Evolutionary conservation across 2,113 vertebrate genomes (phyloP).

Genomic region (Amia ocellicauda): DNA sequence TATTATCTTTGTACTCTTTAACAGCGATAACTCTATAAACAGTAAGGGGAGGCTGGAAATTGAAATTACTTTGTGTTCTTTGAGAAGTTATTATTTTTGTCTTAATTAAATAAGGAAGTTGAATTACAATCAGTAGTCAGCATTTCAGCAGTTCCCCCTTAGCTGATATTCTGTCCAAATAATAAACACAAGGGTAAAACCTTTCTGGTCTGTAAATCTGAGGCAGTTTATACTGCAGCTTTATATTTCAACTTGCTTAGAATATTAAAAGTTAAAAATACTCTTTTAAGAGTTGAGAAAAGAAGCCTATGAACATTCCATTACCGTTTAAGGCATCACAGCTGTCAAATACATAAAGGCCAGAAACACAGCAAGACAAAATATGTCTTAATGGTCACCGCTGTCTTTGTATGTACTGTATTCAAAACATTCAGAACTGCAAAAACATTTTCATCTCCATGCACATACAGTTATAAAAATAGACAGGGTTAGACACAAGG

Average conservation of each 20-base stretch:
- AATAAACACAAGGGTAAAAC: too few species aligned
- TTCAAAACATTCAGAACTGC: constrained; percentile 27
- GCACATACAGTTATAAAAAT: constrained; percentile 42
- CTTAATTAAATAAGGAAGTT: not conserved
- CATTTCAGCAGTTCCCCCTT: too few species aligned
- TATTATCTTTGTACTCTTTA: too few species aligned
- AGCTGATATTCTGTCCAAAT: too few species aligned
- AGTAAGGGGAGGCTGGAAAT: too few species aligned
- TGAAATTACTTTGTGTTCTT: too few species aligned
- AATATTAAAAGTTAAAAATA: not conserved
- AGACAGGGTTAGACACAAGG: constrained; percentile 20
- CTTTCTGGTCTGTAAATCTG: too few species aligned
- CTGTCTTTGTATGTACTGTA: constrained; percentile 21
- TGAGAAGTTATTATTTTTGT: too few species aligned
- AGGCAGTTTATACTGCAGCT: too few species aligned
- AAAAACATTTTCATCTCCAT: constrained; percentile 44
- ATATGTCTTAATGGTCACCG: constrained; percentile 25
- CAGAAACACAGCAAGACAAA: not conserved
- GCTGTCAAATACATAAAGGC: not conserved
- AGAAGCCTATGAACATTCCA: not conserved
- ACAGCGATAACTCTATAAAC: too few species aligned
- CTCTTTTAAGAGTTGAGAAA: not conserved
- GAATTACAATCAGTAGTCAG: constrained; percentile 15
- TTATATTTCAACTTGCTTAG: not conserved
- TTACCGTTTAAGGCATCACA: not conserved